A percentile compares a stretch with the other conserved stretches of the same genome.
phyloP scores from a whole-genome alignment of 2,113 vertebrate genomes.

The Leptocoma aspasia region DNA sequence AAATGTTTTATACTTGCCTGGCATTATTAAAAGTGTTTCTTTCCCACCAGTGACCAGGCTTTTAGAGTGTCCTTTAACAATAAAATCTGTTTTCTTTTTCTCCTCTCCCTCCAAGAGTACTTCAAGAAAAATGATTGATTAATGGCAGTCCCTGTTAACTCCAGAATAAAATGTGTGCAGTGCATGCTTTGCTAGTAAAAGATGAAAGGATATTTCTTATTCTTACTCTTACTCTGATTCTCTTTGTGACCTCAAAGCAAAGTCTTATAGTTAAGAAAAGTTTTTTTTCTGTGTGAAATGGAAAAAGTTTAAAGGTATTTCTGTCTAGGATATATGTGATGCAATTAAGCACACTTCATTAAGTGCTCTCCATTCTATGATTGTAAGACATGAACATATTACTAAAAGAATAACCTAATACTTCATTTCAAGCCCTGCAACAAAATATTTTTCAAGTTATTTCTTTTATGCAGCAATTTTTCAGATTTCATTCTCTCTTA shows the following conservation, averaged over 20 bases:
- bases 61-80: background rate
- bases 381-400: background rate
- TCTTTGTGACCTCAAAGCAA: background rate
- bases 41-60: background rate
- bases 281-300: background rate
- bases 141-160: background rate
- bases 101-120: background rate
- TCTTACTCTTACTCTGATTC: background rate
- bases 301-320: conserved; percentile 2
- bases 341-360: conserved; percentile 18
- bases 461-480: background rate
- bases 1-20: background rate
- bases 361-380: background rate
- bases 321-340: background rate
- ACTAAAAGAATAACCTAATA: background rate
- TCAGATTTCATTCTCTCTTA: background rate
- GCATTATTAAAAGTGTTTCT: background rate
- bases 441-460: background rate
- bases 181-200: background rate
- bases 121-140: background rate
- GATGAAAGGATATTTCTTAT: background rate
- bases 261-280: background rate
- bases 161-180: background rate
- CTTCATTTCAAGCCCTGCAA: background rate
- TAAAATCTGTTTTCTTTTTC: background rate